Evolutionary conservation across 2,888 invertebrate genomes (phyloP).

Genomic region (Ornithoptera alexandrae): DNA sequence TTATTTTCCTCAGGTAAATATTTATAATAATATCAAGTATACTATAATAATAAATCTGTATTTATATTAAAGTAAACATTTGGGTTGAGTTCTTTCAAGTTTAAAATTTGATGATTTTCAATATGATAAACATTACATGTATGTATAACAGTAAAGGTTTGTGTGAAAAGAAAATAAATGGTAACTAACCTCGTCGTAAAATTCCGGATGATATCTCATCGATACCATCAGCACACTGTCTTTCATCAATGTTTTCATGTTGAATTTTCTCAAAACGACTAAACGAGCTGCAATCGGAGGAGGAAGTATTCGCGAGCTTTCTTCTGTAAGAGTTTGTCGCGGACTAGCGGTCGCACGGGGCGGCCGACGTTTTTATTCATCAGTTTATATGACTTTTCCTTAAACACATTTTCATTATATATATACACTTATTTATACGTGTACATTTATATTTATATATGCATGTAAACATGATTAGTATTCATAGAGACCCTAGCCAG

Average conservation of each 20-base stretch:
- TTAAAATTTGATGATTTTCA: too few species aligned
- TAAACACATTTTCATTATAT: conserved; percentile 9
- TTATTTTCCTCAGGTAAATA: too few species aligned
- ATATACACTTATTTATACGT: too few species aligned
- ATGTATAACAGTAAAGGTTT: too few species aligned
- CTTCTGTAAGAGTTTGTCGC: conserved; percentile 14
- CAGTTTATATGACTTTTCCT: conserved; percentile 25
- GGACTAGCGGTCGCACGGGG: conserved; percentile 18
- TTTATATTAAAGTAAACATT: too few species aligned
- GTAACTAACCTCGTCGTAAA: conserved; percentile 33
- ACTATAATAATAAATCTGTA: too few species aligned
- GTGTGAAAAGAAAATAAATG: conserved; percentile 1
- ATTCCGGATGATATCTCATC: conserved; percentile 33
- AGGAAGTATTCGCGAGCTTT: conserved; percentile 14
- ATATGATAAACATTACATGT: too few species aligned
- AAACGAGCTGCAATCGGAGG: neutral
- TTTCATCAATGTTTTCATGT: conserved; percentile 31
- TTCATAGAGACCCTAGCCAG: conserved; percentile 2
- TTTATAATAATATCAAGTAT: too few species aligned
- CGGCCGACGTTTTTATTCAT: conserved; percentile 29
- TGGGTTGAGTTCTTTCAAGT: too few species aligned
- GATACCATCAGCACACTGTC: conserved; percentile 34
- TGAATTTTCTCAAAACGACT: neutral
- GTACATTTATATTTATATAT: conserved; percentile 9
- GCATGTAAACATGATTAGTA: conserved; percentile 1